Evolutionary conservation across 2,113 vertebrate species (phyloP).

Genomic region (Psittacula cyanocephala): DNA sequence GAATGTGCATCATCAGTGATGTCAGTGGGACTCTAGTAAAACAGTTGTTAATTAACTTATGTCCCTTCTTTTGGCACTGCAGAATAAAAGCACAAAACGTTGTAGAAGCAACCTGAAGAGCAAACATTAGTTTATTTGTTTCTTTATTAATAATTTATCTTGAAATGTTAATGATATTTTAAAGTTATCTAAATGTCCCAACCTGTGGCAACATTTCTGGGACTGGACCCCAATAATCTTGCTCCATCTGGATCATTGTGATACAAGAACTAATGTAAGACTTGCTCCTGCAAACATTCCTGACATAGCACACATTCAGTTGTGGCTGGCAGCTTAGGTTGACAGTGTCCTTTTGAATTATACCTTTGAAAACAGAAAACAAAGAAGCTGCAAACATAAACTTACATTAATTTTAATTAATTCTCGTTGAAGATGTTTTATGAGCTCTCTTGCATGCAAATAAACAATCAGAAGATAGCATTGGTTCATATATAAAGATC

Average conservation of each 20-base stretch:
- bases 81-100: constrained; percentile 23
- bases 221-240: neutral
- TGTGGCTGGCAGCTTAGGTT: neutral
- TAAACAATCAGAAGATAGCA: neutral
- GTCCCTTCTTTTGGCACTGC: neutral
- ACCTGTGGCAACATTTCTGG: neutral
- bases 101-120: constrained; percentile 22
- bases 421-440: neutral
- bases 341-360: neutral
- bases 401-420: neutral
- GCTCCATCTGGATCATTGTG: neutral
- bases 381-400: neutral
- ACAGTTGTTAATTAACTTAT: constrained; percentile 67
- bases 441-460: neutral
- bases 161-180: neutral
- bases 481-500: neutral
- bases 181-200: neutral
- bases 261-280: neutral
- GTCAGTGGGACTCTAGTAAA: constrained; percentile 28
- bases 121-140: constrained; percentile 54
- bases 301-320: neutral
- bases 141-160: constrained; percentile 67
- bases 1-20: constrained; percentile 49
- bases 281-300: neutral
- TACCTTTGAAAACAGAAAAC: neutral